phyloP scores from a whole-genome alignment of 2,113 vertebrate genomes.

The Antennarius striatus region DNA sequence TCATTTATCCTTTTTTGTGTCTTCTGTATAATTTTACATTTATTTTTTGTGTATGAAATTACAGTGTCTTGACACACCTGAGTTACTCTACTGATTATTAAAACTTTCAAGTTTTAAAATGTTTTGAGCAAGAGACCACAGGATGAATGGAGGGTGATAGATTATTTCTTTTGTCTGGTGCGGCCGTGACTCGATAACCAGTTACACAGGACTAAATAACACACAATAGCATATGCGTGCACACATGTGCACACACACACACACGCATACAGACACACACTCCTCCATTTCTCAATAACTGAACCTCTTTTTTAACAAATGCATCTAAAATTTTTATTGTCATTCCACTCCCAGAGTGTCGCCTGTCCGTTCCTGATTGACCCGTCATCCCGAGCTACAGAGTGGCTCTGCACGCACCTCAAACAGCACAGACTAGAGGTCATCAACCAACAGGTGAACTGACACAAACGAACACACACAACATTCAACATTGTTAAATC shows the following conservation, averaged over 20 bases:
- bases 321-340: slow-evolving; percentile 1
- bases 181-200: slow-evolving; percentile 10
- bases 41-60: background rate
- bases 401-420: slow-evolving; percentile 92
- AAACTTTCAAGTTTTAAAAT: background rate
- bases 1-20: too few relatives aligned
- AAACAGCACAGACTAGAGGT: slow-evolving; percentile 89
- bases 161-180: slow-evolving; percentile 25
- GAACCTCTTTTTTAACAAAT: background rate
- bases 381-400: slow-evolving; percentile 92
- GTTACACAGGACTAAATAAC: slow-evolving; percentile 19
- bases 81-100: too few relatives aligned
- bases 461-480: slow-evolving; percentile 4
- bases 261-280: slow-evolving; percentile 1
- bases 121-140: slow-evolving; percentile 14
- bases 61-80: background rate
- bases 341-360: slow-evolving; percentile 79
- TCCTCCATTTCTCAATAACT: background rate
- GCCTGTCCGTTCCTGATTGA: slow-evolving; percentile 95
- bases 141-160: slow-evolving; percentile 25
- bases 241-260: background rate
- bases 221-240: background rate
- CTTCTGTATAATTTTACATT: background rate
- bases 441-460: slow-evolving; percentile 91
- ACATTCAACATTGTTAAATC: background rate